Base-by-base conservation (phyloP, 2,113 vertebrate species). In the Epinephelus fuscoguttatus region DNA sequence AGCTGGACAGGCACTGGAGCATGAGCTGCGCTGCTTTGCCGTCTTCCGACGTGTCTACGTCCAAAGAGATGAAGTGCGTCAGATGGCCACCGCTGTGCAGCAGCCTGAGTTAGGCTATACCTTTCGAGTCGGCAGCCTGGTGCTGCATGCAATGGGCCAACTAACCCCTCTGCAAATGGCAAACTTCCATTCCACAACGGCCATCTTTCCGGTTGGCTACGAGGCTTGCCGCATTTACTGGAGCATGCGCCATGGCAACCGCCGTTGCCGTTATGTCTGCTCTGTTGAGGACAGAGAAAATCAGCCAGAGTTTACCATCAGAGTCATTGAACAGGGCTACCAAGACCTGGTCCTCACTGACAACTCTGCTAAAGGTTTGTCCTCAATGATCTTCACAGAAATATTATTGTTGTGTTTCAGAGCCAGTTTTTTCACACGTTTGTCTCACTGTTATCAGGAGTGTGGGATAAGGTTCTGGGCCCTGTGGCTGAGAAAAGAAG, bases 191-290 rank as follows among this genome's bases (percentile, higher is more conserved):
- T 97, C 97, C 0, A 74, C 96, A 0, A 95, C 94, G 21, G 96
- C 98, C 4, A 97, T 99, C 82, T 99, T 96, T 86, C 98, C 98
- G 0, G 96, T 97, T 33, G 98, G 98, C 2, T 99, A 98, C 0
- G 98, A 99, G 89, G 97, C 97, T 63, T 99, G 97, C 91, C 95
- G 98, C 15, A 91, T 99, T 13, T 99, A 99, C 91, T 99, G 98
- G 98, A 99, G 98, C 92, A 98, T 96, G 71, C 96, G 98, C n/a
- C 96, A 99, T 0, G 96, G 97, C n/a, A 97, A 96, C 93, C 92
- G 96, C 11, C 97, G 98, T 69, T 99, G 98, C 64, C 97, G 97
- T 72, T 99, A 99, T 10, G 88, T 98, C 60, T 99, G 98, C 71
- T 97, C 97, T 5, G 96, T 99, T 2, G 98, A 97, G 90, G 97